A percentile compares a stretch with the other conserved stretches of the same genome.
Evolutionary conservation across 2,888 invertebrate species (phyloP).

Genomic region (Meteorus colon): DNA sequence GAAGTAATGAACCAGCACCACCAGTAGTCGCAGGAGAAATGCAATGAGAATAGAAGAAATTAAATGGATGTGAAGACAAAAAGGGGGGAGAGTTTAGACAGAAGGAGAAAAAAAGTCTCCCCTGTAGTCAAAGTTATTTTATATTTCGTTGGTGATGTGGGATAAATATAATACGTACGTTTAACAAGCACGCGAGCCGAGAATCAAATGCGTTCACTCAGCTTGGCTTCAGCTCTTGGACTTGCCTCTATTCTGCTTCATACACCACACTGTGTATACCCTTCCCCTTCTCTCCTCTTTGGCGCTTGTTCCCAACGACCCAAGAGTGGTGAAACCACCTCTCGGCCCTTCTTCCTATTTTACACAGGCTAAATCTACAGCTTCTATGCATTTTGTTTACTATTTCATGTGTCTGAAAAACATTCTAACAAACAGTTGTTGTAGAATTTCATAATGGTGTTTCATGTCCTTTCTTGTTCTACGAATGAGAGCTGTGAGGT

Average conservation of each 20-base stretch:
- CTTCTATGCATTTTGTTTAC: conserved; percentile 18
- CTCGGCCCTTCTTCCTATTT: conserved; percentile 25
- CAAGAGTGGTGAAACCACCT: not conserved
- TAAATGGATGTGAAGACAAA: not conserved
- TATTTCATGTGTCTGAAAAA: conserved; percentile 27
- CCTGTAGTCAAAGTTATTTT: too few species aligned
- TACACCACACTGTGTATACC: conserved; percentile 24
- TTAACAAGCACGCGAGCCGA: conserved; percentile 62
- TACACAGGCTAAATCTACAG: conserved; percentile 3
- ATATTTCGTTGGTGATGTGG: not conserved
- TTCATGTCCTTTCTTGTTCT: too few species aligned
- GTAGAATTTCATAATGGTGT: too few species aligned
- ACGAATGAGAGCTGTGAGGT: too few species aligned
- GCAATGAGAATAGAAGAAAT: conserved; percentile 6
- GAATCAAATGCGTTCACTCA: conserved; percentile 62
- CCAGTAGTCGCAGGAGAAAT: conserved; percentile 29
- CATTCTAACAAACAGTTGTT: conserved; percentile 35
- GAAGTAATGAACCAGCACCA: conserved; percentile 4
- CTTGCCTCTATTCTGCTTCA: conserved; percentile 39
- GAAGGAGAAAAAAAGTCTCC: too few species aligned
- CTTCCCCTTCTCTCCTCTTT: conserved; percentile 32
- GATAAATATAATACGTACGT: conserved; percentile 47
- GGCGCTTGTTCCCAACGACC: conserved; percentile 31
- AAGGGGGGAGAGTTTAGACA: too few species aligned
- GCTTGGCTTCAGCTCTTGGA: conserved; percentile 47